phyloP scores from a whole-genome alignment of 1,140 invertebrate species.

The Drosophila setifemur region DNA sequence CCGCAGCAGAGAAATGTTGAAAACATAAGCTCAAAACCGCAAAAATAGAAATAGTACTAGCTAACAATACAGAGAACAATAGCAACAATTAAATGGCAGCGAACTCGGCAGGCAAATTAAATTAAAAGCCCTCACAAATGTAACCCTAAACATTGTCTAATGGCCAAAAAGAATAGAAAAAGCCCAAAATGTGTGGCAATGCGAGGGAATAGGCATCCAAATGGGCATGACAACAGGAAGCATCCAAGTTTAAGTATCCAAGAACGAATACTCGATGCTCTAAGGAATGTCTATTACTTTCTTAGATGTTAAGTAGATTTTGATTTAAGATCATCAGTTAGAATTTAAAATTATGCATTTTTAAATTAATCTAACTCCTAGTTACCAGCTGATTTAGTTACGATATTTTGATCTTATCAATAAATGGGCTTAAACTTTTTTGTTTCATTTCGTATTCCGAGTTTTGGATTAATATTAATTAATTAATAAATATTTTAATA shows the following conservation, averaged over 20 bases:
- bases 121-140: conserved; percentile 73
- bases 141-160: conserved; percentile 68
- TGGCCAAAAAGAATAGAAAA: conserved; percentile 45
- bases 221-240: conserved; percentile 27
- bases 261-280: conserved; percentile 9
- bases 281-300: background rate
- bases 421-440: too few relatives aligned
- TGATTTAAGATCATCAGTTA: too few relatives aligned
- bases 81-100: conserved; percentile 36
- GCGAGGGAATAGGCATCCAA: conserved; percentile 15
- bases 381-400: too few relatives aligned
- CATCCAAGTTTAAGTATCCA: background rate
- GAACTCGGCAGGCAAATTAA: conserved; percentile 50
- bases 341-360: too few relatives aligned
- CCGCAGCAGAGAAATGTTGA: conserved; percentile 73
- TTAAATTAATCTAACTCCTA: too few relatives aligned
- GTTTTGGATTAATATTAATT: too few relatives aligned
- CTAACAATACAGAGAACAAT: conserved; percentile 19
- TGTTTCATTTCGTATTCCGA: too few relatives aligned
- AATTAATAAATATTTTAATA: too few relatives aligned
- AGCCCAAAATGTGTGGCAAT: conserved; percentile 39
- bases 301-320: too few relatives aligned
- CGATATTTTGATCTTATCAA: too few relatives aligned
- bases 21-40: conserved; percentile 63
- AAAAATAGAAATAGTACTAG: conserved; percentile 28